A percentile compares a stretch with the other conserved stretches of the same genome.
These are phyloP conservation scores for Trypoxylus dichotomus DNA, from an alignment of 1,140 invertebrate species.

Conservation along the genomic window DNA sequence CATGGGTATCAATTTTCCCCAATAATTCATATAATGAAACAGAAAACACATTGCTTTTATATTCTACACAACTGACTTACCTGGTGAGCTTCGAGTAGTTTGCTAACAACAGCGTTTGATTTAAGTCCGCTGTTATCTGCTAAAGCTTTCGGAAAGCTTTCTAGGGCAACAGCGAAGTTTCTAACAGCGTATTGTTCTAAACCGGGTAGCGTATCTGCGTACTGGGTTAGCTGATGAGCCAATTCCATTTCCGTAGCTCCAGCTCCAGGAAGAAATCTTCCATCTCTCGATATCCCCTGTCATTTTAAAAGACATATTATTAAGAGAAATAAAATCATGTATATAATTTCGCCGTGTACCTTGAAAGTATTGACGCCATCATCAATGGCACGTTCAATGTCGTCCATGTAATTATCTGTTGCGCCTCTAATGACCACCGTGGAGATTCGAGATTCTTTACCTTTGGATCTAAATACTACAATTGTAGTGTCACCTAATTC, in stretches of 20 bases:
- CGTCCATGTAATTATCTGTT: slow-evolving; percentile 98
- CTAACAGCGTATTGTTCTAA: slow-evolving; percentile 96
- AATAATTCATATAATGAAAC: not conserved
- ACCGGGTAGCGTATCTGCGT: slow-evolving; percentile 89
- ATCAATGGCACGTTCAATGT: slow-evolving; percentile 96
- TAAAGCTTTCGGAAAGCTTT: slow-evolving; percentile 87
- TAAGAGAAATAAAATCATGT: not conserved
- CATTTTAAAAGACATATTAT: slow-evolving; percentile 41
- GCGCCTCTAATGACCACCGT: slow-evolving; percentile 95
- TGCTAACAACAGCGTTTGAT: slow-evolving; percentile 85
- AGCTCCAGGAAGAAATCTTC: slow-evolving; percentile 86
- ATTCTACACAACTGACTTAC: slow-evolving; percentile 41
- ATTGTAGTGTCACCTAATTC: slow-evolving; percentile 95
- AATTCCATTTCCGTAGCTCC: slow-evolving; percentile 95
- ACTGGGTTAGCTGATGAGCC: slow-evolving; percentile 80
- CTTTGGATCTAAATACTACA: slow-evolving; percentile 86
- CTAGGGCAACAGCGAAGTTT: slow-evolving; percentile 91
- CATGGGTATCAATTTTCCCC: too few species aligned
- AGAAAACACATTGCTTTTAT: slow-evolving; percentile 9
- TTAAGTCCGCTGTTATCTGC: slow-evolving; percentile 93
- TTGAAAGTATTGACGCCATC: slow-evolving; percentile 99
- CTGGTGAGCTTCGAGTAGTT: slow-evolving; percentile 89
- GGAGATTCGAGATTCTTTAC: slow-evolving; percentile 80
- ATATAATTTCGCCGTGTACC: slow-evolving; percentile 48
- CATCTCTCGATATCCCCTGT: slow-evolving; percentile 60